A percentile compares a stretch with the other conserved stretches of the same genome.
Conservation (phyloP, 2,797 vertebrate genomes). For the Sebastes dallii region DNA sequence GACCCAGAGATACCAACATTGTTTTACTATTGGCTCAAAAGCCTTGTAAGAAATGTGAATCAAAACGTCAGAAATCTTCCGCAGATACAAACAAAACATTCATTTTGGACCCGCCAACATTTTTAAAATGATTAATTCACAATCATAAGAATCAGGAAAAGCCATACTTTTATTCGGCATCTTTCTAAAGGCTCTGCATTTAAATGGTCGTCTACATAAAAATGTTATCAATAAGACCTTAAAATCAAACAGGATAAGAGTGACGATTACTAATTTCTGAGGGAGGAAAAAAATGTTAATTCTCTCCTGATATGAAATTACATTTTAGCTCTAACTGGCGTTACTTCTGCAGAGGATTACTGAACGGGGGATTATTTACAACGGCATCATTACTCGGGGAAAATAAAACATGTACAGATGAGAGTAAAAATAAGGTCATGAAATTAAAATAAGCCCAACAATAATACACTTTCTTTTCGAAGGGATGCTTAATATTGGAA, state of each 20-base stretch:
- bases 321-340: background rate
- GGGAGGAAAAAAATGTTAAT: background rate
- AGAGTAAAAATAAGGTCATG: background rate
- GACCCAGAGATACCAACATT: fast-evolving
- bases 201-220: too few species aligned
- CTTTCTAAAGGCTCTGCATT: too few species aligned
- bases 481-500: background rate
- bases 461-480: background rate
- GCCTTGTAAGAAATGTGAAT: too few species aligned
- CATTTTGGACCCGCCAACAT: too few species aligned
- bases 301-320: slow-evolving; percentile 9
- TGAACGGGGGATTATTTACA: background rate
- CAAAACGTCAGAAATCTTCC: too few species aligned
- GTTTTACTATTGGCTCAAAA: too few species aligned
- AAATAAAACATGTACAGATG: slow-evolving; percentile 17
- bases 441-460: background rate
- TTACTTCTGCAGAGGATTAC: slow-evolving; percentile 46
- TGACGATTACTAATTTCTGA: background rate
- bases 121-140: too few species aligned
- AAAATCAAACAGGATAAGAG: background rate
- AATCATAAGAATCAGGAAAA: too few species aligned
- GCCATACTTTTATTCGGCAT: too few species aligned
- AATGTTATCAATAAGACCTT: too few species aligned
- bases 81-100: too few species aligned
- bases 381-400: background rate